A percentile compares a stretch with the other conserved stretches of the same genome.
phyloP scores from a whole-genome alignment of 2,797 vertebrate genomes.

The Hipposideros larvatus region DNA sequence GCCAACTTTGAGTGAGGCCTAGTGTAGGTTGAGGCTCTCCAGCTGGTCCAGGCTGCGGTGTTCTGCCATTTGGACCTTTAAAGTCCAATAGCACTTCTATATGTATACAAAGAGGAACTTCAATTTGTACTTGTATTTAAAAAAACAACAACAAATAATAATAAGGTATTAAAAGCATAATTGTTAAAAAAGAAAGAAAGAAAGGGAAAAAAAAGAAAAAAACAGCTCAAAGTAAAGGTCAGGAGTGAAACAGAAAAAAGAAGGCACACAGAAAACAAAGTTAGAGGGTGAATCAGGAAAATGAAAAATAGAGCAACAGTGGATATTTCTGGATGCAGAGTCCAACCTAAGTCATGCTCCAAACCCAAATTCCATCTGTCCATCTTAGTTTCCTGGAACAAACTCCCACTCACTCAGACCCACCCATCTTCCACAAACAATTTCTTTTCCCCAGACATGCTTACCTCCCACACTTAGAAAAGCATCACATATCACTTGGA shows the following conservation, averaged over 20 bases:
- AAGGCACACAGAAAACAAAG: not conserved
- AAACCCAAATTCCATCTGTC: slow-evolving; percentile 52
- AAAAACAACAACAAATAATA: not conserved
- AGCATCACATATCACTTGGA: slow-evolving; percentile 53
- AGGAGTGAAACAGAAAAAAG: not conserved
- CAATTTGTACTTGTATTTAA: not conserved
- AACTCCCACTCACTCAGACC: not conserved
- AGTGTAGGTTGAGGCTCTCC: not conserved
- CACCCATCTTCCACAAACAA: slow-evolving; percentile 19
- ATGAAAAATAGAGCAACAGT: not conserved
- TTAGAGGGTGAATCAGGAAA: not conserved
- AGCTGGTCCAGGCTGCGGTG: not conserved
- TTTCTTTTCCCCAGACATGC: slow-evolving; percentile 22
- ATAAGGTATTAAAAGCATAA: slow-evolving; percentile 4
- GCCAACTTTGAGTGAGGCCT: not conserved
- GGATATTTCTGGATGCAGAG: not conserved
- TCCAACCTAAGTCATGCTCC: not conserved
- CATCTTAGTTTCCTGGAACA: slow-evolving; percentile 48
- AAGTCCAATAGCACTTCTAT: not conserved
- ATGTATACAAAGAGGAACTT: not conserved
- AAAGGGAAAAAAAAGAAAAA: no score
- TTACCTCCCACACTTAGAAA: slow-evolving; percentile 60
- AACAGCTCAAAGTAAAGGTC: not conserved
- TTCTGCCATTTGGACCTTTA: not conserved
- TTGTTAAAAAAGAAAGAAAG: not conserved